phyloP scores from a whole-genome alignment of 2,113 vertebrate species.

The Octodon degus region DNA sequence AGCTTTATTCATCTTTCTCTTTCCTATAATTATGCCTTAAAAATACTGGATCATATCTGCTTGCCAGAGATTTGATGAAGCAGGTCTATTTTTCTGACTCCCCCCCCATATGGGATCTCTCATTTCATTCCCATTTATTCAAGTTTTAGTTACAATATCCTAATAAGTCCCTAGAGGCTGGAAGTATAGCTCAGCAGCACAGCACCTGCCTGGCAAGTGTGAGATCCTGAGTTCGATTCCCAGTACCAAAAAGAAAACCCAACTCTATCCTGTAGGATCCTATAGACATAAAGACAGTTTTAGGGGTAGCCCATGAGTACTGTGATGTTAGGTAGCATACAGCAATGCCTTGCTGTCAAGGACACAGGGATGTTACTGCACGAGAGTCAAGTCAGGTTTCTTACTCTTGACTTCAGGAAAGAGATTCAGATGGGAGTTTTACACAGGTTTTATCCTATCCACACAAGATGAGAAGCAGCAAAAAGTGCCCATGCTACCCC shows the following conservation, averaged over 20 bases:
- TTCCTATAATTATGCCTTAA: conserved; percentile 14
- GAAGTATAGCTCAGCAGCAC: background rate
- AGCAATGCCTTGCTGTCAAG: conserved; percentile 39
- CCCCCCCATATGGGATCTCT: background rate
- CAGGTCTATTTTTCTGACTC: conserved; percentile 60
- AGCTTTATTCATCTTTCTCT: conserved; percentile 39
- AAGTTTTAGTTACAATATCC: conserved; percentile 72
- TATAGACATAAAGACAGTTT: conserved; percentile 49
- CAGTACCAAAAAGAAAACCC: background rate
- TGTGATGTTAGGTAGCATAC: conserved; percentile 45
- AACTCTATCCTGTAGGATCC: background rate
- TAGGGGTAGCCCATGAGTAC: conserved; percentile 53
- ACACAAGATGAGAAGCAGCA: background rate
- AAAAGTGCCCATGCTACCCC: background rate
- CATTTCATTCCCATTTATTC: conserved; percentile 67
- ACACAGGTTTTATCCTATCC: conserved; percentile 26
- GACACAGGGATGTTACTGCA: conserved; percentile 40
- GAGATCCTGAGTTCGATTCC: background rate
- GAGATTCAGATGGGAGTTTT: conserved; percentile 3
- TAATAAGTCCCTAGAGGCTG: conserved; percentile 49
- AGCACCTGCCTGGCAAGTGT: background rate
- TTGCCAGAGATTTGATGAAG: conserved; percentile 24
- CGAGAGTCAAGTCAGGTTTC: conserved; percentile 17
- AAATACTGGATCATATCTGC: conserved; percentile 25
- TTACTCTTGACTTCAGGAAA: background rate